Conservation (phyloP, 37 sponge, comb jelly and placozoan genomes). For the Beroe ovata region DNA sequence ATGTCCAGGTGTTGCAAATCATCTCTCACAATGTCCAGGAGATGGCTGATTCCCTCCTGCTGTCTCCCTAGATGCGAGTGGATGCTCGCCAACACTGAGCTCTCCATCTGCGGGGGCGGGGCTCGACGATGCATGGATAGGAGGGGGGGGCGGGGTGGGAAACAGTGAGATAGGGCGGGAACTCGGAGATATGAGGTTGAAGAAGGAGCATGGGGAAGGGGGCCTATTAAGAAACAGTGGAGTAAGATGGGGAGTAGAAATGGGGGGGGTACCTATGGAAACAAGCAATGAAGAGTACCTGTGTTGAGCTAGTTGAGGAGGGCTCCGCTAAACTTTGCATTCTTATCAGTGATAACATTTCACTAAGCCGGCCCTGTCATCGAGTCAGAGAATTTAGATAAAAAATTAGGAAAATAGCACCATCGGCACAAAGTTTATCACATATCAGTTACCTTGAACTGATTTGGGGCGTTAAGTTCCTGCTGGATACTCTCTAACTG, state of each 20-base stretch:
- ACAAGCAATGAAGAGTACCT: too few relatives aligned
- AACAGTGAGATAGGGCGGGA: neutral
- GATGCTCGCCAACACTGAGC: conserved; percentile 37
- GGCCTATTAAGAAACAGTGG: neutral
- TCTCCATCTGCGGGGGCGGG: conserved; percentile 1
- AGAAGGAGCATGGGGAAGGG: neutral
- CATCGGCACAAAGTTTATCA: too few relatives aligned
- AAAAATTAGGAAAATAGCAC: too few relatives aligned
- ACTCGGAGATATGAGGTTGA: neutral
- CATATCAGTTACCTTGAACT: too few relatives aligned
- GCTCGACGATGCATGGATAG: neutral
- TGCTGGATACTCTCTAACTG: conserved; percentile 81
- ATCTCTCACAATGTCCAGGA: conserved; percentile 83
- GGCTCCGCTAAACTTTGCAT: conserved; percentile 56
- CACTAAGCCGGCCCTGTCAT: conserved; percentile 55
- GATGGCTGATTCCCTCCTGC: conserved; percentile 82
- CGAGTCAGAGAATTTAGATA: too few relatives aligned
- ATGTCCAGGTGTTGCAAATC: conserved; percentile 78
- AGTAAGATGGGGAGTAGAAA: too few relatives aligned
- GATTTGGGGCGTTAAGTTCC: conserved; percentile 87
- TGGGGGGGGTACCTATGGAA: too few relatives aligned
- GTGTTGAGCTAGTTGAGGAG: neutral
- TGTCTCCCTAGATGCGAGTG: conserved; percentile 80
- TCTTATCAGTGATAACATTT: conserved; percentile 56
- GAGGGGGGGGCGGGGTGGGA: neutral